Evolutionary conservation across 2,797 vertebrate species (phyloP), one percentile per base, ranked within the genome.

Genomic region (Spondyliosoma cantharus): DNA sequence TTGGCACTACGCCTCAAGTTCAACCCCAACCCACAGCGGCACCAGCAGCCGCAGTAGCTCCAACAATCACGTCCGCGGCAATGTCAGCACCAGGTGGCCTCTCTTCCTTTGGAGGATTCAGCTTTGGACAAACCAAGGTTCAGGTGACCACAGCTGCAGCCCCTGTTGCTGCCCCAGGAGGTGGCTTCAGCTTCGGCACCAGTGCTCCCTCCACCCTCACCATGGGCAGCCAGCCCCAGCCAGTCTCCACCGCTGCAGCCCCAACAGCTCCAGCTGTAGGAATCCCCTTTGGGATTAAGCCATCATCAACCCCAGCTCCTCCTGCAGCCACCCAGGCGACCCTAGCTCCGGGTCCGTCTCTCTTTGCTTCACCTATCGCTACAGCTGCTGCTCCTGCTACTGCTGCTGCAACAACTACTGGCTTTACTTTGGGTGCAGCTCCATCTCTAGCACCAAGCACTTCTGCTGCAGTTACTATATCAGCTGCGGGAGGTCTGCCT

Each of bases 231-330:
- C 92, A 92, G 72, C 37, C 80, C 2, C 88, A 91, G 45, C 24
- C 81, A 29, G 49, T 70, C 24, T 1, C 87, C 74, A 19, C 84
- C 0, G 29, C 83, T 29, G 60, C 85, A 46, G 20, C 85, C 11
- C 0, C 88, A 27, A 22, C 90, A 0, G 71, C 62, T 20, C 95
- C 91, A 13, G 45, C 45, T 17, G 14, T 17, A 19, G 74, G 91
- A 1, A 93, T 96, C 59, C 20, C 87, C 63, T 96, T 97, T 89
- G 96, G 95, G 22, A 78, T 95, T 60, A 97, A 97, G 85, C 94
- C 95, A 3, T 94, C 95, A 85, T 94, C 89, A 0, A 95, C 94
- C 17, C 94, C 94, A 17, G 92, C 93, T 63, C 94, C 94, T 19
- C 71, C 87, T 59, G 72, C 85, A 5, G 27, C 73, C 0, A 84